Evolutionary conservation across 2,113 vertebrate species (phyloP), one percentile per base, ranked within the genome.

Genomic region (Albula glossodonta): DNA sequence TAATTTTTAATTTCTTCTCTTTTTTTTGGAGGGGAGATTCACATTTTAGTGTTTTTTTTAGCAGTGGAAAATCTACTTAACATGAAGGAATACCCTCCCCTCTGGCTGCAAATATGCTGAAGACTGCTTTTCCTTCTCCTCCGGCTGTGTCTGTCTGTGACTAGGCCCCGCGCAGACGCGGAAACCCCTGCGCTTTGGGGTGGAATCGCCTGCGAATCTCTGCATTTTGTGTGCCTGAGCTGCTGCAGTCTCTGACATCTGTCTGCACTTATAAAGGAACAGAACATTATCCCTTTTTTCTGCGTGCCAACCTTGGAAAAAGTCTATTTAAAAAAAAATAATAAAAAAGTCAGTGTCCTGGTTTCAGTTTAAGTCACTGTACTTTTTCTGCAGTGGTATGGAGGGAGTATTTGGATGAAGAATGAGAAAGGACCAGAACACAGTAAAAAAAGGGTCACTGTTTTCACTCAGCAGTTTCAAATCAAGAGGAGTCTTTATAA

Each of bases 241-340:
- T 79, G 78, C n/a, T 12, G 78, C n/a, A 41, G 78, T 15, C 80
- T 13, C n/a, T 51, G 78, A 81, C 80, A 81, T 81, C 80, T 51
- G 80, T 81, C 80, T 81, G n/a, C 80, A 81, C 80, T 81, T 81
- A 81, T 52, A 52, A 81, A n/a, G 50, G 80, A 81, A 81, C 17
- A 52, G 80, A 81, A 81, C 41, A 81, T 81, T 81, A n/a, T 81
- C 8, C 80, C 80, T 53, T 81, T 77, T 25, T 25, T 52, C 51
- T 53, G 19, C 0, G 22, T 81, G 80, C 80, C 80, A 81, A 13
- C 80, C 17, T 25, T 19, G 22, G 60, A 66, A 66, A 66, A 22
- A 66, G 11, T 15, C 3, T 41, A 15, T 49, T 41, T 49, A 17
- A 49, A 49, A 31, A 78, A 31, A 31, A 31, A 60, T 11, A 60